Conservation (phyloP, 1,140 invertebrate species). For the Solenopsis fugax region DNA sequence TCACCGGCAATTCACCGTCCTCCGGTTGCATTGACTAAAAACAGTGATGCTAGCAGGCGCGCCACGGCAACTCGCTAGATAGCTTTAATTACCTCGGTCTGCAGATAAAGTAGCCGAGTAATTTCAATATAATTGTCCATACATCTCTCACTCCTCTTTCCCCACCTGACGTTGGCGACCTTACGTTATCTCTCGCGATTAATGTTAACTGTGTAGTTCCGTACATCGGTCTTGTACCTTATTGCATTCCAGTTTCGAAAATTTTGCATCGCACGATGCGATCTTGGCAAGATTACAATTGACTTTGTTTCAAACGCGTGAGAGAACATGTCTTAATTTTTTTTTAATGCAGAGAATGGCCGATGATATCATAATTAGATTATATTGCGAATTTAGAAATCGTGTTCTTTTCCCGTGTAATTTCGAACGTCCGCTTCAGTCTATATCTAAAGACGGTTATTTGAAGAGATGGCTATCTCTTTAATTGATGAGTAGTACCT, state of each 20-base stretch:
- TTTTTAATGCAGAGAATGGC: background rate
- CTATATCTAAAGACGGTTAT: constrained; percentile 9
- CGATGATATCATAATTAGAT: constrained; percentile 10
- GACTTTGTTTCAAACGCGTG: background rate
- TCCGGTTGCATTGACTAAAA: constrained; percentile 46
- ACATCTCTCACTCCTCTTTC: background rate
- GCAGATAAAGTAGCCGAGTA: constrained; percentile 45
- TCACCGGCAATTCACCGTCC: constrained; percentile 53
- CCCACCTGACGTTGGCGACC: background rate
- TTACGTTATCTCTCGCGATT: constrained; percentile 13
- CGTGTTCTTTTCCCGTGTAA: background rate
- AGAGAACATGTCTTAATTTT: background rate
- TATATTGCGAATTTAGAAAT: background rate
- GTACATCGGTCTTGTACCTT: background rate
- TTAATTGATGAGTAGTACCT: constrained; percentile 51
- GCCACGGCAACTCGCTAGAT: constrained; percentile 9
- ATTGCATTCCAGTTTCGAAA: background rate
- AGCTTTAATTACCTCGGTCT: constrained; percentile 44
- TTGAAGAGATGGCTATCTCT: constrained; percentile 34
- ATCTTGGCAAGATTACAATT: background rate
- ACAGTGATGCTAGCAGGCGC: background rate
- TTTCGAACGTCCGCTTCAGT: background rate
- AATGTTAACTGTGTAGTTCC: constrained; percentile 12
- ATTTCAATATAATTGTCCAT: constrained; percentile 53
- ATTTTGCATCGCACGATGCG: background rate